Conservation (phyloP, 53 echinoderm and acorn worm species). For the Paracentrotus lividus region DNA sequence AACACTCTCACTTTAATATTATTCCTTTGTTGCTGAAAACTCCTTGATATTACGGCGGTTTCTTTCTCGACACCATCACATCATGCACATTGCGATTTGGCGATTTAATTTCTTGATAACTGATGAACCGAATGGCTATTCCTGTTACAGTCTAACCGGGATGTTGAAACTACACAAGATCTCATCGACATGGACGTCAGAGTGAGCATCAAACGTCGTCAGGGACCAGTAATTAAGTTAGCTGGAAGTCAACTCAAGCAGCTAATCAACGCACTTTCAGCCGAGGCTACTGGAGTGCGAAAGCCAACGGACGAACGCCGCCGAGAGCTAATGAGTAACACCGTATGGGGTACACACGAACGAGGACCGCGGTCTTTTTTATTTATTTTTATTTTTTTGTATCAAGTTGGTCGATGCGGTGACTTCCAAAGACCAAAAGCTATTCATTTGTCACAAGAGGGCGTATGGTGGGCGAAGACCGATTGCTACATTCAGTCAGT, state of each 20-base stretch:
- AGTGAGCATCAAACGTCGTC: conserved; percentile 14
- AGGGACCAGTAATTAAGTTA: conserved; percentile 50
- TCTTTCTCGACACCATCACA: not conserved
- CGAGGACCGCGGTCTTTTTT: not conserved
- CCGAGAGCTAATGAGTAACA: conserved; percentile 41
- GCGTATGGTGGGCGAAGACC: not conserved
- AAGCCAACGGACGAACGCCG: conserved; percentile 55
- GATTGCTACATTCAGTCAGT: not conserved
- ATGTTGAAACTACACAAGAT: not conserved
- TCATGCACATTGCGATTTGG: not conserved
- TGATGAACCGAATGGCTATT: not conserved
- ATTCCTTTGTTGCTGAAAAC: not conserved
- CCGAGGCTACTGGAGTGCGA: conserved; percentile 45
- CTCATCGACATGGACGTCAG: not conserved
- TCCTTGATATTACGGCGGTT: not conserved
- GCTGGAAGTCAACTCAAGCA: conserved; percentile 1
- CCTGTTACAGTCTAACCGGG: not conserved
- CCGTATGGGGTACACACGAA: conserved; percentile 48
- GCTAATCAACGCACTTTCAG: conserved; percentile 61
- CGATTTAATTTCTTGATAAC: not conserved
- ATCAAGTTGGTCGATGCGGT: conserved; percentile 21
- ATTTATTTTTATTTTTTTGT: conserved; percentile 24
- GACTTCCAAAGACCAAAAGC: not conserved
- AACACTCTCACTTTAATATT: not conserved
- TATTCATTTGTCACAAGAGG: not conserved